phyloP scores from a whole-genome alignment of 2,113 vertebrate genomes.

The Ceyx melanurus region DNA sequence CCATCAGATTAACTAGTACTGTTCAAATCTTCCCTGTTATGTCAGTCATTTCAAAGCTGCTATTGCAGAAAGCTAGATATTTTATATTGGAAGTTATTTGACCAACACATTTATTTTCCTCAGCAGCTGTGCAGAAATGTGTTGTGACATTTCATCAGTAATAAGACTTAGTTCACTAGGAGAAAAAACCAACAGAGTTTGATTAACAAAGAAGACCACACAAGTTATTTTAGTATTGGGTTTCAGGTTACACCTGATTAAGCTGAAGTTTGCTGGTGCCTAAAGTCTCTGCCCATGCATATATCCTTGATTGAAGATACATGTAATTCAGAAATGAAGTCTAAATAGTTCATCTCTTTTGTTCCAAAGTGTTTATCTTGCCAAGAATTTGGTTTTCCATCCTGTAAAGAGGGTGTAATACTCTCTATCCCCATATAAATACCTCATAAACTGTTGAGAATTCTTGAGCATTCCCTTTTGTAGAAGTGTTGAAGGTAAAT shows the following conservation, averaged over 20 bases:
- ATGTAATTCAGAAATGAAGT: neutral
- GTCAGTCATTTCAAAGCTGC: neutral
- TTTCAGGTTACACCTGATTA: neutral
- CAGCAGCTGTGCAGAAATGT: neutral
- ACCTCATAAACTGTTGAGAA: neutral
- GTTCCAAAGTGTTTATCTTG: neutral
- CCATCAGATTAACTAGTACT: neutral
- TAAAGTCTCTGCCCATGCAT: neutral
- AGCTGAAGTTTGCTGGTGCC: neutral
- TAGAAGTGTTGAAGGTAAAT: neutral
- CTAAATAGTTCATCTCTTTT: neutral
- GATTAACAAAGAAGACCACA: neutral
- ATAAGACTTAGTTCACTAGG: neutral
- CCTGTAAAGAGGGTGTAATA: neutral
- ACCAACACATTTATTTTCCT: neutral
- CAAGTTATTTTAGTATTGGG: neutral
- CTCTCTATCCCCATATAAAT: neutral
- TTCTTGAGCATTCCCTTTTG: neutral
- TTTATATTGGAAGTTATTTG: neutral
- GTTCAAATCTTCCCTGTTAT: neutral
- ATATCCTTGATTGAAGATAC: neutral
- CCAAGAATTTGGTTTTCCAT: neutral
- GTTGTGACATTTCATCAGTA: neutral
- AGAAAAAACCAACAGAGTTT: neutral
- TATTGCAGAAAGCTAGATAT: neutral